phyloP scores from a whole-genome alignment of 2,113 vertebrate species.

The Thamnaconus septentrionalis region DNA sequence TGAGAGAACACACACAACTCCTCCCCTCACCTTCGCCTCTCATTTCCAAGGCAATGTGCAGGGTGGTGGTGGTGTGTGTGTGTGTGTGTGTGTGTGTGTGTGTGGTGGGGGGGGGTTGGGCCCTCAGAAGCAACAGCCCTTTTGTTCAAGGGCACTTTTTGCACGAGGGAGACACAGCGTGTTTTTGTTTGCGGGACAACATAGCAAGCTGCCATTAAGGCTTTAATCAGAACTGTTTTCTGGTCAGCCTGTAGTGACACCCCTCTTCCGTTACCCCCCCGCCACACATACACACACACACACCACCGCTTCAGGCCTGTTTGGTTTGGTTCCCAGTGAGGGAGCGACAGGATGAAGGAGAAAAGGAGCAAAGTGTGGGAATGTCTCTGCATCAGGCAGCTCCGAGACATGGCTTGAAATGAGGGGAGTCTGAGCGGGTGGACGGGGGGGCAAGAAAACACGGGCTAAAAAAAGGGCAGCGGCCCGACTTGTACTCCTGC shows the following conservation, averaged over 20 bases:
- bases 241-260: slow-evolving; percentile 47
- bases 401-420: slow-evolving; percentile 74
- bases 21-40: slow-evolving; percentile 15
- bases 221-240: slow-evolving; percentile 65
- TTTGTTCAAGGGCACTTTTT: slow-evolving; percentile 49
- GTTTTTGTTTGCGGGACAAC: no score
- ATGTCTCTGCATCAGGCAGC: slow-evolving; percentile 61
- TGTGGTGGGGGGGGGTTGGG: slow-evolving; percentile 33
- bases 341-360: slow-evolving; percentile 53
- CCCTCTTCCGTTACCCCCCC: slow-evolving; percentile 5
- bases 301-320: not conserved
- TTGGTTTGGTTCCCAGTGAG: slow-evolving; percentile 42
- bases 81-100: no score
- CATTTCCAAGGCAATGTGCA: slow-evolving; percentile 53
- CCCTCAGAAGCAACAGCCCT: slow-evolving; percentile 48
- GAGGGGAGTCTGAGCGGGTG: slow-evolving; percentile 51
- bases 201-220: slow-evolving; percentile 61
- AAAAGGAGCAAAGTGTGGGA: slow-evolving; percentile 64
- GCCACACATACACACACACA: no score
- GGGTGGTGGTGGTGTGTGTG: not conserved
- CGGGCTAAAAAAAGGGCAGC: slow-evolving; percentile 63
- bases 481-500: slow-evolving; percentile 62
- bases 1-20: slow-evolving; percentile 53
- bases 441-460: slow-evolving; percentile 56
- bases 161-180: slow-evolving; percentile 31